Evolutionary conservation across 2,113 vertebrate species (phyloP).

Genomic region (Acanthisitta chloris): DNA sequence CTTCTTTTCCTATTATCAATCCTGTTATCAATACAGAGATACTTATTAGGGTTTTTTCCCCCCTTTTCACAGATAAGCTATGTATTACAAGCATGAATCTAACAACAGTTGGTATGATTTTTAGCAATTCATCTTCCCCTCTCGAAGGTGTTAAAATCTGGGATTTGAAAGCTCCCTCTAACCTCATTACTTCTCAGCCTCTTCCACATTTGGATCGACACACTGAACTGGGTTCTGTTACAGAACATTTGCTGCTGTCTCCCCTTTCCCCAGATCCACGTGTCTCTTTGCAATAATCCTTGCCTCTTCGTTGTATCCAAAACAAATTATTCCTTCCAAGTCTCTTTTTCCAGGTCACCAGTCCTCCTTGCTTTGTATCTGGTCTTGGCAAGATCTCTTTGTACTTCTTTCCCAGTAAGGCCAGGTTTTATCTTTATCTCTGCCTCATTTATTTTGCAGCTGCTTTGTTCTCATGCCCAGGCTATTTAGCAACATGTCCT

Average conservation of each 20-base stretch:
- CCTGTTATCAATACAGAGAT: background rate
- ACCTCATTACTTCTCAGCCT: background rate
- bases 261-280: background rate
- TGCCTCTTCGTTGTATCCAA: background rate
- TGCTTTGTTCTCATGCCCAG: slow-evolving; percentile 58
- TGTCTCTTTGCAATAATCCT: background rate
- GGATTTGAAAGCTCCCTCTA: background rate
- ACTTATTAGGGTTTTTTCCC: background rate
- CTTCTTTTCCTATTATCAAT: background rate
- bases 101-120: background rate
- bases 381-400: slow-evolving; percentile 12
- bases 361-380: background rate
- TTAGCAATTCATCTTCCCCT: background rate
- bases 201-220: background rate
- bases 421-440: slow-evolving; percentile 52
- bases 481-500: slow-evolving; percentile 47
- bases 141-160: background rate
- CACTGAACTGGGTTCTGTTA: background rate
- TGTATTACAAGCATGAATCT: background rate
- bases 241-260: background rate
- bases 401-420: background rate
- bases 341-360: background rate
- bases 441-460: slow-evolving; percentile 69
- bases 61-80: background rate
- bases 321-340: background rate